Base-by-base conservation (phyloP, 1,140 invertebrate genomes). In the Muscidifurax raptorellus region DNA sequence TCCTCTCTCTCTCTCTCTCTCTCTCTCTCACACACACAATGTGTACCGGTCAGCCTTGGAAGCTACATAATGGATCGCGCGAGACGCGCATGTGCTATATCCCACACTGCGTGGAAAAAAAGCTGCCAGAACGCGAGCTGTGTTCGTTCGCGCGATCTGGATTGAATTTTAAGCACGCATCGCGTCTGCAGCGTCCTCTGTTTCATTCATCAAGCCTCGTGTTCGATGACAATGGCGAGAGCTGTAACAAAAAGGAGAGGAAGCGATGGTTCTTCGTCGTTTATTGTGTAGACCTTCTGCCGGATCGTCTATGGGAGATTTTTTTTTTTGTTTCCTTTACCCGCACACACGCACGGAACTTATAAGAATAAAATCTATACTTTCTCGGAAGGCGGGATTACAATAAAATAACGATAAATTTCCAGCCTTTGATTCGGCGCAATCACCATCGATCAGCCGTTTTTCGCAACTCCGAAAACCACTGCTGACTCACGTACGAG, bases 161-260 rank as follows among this genome's bases (percentile, higher is more conserved):
- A 80, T 80, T 84, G 83, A 84, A 84, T 84, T 40, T 76, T 52
- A 84, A 84, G 25, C 52, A 30, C 30, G 18, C 2, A 25, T 15
- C 28, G 15, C 9, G 80, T 76, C 25, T 30, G 59, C 59, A n/a
- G 59, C 59, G 22, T 74, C 18, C 67, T 69, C 72, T 22, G 9
- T 71, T 76, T 76, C 36, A 47, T 47, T 76, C 22, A 44, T 40
- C 22, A 30, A 81, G 69, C 10, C 66, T 27, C 25, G 9, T 40
- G 36, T 12, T 28, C 18, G 25, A 28, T 27, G 66, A 69, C 66
- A 69, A 30, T 27, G 27, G 66, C 52, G 15, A 59, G 18, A 59
- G 52, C 25, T 0, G n/a, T n/a, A 69, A 28, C 25, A 28, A 74
- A 40, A 74, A 40, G 22, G 52, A 22, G 52, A n/a, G 52, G 52